Percentiles rank a stretch among this genome's conserved stretches.
Conservation (phyloP, 2,113 vertebrate species). For the Brachypodius melanocephalos region DNA sequence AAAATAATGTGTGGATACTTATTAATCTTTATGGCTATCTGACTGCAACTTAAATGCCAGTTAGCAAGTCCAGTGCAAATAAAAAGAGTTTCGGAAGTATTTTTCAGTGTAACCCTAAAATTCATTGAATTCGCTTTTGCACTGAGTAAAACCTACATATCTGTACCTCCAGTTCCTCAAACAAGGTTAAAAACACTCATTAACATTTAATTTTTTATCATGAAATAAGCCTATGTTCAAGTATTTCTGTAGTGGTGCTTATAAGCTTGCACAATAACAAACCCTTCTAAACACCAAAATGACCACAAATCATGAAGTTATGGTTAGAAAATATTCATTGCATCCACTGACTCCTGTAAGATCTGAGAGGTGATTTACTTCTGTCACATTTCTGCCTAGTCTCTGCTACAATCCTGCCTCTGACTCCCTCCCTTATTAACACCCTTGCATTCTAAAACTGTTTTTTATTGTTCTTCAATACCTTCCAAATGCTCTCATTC, state of each 20-base stretch:
- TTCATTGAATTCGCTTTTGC: neutral
- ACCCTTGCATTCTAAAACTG: neutral
- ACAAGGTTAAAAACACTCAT: neutral
- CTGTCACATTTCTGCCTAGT: neutral
- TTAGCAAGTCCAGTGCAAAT: neutral
- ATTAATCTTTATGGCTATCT: neutral
- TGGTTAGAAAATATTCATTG: neutral
- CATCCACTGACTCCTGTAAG: neutral
- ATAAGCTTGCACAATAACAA: neutral
- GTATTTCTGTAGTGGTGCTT: neutral
- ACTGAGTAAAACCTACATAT: neutral
- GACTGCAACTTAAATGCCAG: neutral
- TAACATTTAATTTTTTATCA: neutral
- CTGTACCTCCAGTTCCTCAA: neutral
- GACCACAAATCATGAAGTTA: neutral
- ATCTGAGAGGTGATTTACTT: neutral
- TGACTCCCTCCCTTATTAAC: neutral
- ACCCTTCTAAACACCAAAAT: neutral
- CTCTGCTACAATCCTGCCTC: neutral
- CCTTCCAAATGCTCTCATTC: neutral
- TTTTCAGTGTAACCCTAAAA: neutral
- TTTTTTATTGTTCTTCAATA: neutral
- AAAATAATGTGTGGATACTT: fast-evolving
- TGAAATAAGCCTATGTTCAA: neutral
- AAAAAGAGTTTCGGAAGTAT: neutral